Evolutionary conservation across 2,888 invertebrate genomes (phyloP).

Genomic region (Coremacera marginata): DNA sequence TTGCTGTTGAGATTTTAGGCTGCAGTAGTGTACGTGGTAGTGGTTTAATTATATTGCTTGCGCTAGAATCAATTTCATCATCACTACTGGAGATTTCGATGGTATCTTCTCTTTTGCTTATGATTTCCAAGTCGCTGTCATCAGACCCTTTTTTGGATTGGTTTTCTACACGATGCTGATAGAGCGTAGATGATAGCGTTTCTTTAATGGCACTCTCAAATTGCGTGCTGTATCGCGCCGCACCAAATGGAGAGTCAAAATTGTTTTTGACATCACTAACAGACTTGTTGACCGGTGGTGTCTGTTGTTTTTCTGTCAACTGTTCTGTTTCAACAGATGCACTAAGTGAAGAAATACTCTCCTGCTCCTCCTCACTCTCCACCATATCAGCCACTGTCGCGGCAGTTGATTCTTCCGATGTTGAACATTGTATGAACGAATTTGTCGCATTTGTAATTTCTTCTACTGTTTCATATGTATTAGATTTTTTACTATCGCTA

Average conservation of each 20-base stretch:
- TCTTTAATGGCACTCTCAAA: slow-evolving; percentile 55
- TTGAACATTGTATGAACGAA: background rate
- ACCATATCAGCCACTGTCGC: background rate
- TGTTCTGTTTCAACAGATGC: background rate
- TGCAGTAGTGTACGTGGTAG: slow-evolving; percentile 50
- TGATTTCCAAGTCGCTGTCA: slow-evolving; percentile 56
- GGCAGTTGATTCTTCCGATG: background rate
- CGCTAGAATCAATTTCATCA: slow-evolving; percentile 36
- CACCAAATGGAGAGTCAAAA: slow-evolving; percentile 41
- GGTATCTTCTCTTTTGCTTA: slow-evolving; percentile 53
- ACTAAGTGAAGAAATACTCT: background rate
- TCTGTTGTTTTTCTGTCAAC: background rate
- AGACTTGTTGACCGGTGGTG: background rate
- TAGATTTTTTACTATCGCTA: slow-evolving; percentile 19
- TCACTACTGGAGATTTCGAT: slow-evolving; percentile 59
- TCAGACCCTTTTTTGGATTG: slow-evolving; percentile 41
- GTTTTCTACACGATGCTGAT: slow-evolving; percentile 37
- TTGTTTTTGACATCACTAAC: background rate
- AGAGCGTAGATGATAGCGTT: slow-evolving; percentile 58
- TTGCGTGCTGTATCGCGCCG: slow-evolving; percentile 56
- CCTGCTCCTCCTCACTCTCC: background rate
- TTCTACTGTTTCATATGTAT: slow-evolving; percentile 18
- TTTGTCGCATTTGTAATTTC: background rate
- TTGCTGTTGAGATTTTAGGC: slow-evolving; percentile 54
- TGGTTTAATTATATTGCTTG: background rate